Percentiles rank a stretch among this genome's conserved stretches.
Conservation (phyloP, 2,888 invertebrate genomes). For the Melinopterus prodromus region DNA sequence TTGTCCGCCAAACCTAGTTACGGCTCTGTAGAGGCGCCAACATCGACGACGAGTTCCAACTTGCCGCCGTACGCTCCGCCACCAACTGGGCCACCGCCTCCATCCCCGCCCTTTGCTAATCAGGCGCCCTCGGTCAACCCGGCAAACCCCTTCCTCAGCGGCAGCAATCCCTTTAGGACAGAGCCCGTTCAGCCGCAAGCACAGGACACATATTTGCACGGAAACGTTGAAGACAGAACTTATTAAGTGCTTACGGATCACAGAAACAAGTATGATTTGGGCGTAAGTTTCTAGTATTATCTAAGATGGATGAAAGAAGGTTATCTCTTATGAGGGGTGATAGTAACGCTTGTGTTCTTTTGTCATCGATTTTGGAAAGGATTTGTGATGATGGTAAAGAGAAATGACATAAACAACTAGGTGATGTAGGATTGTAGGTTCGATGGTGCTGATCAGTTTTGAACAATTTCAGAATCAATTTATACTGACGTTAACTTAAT, state of each 20-base stretch:
- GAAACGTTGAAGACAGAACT: constrained; percentile 61
- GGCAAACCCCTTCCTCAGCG: constrained; percentile 42
- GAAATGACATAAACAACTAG: neutral
- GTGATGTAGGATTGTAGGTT: too few species aligned
- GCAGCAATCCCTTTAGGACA: constrained; percentile 57
- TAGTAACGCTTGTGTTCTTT: neutral
- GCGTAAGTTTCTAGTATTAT: neutral
- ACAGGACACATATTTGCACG: constrained; percentile 66
- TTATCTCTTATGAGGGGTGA: neutral
- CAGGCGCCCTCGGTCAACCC: constrained; percentile 41
- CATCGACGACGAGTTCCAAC: constrained; percentile 33
- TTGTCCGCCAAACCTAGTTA: constrained; percentile 62
- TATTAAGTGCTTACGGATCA: constrained; percentile 52
- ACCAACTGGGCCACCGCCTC: constrained; percentile 34
- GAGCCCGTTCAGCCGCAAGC: constrained; percentile 71
- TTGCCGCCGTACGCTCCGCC: constrained; percentile 36
- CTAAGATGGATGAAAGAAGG: neutral
- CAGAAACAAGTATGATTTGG: neutral
- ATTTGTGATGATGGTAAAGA: neutral
- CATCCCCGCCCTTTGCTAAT: constrained; percentile 23
- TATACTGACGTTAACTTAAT: too few species aligned
- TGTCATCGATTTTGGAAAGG: neutral
- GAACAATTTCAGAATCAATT: too few species aligned
- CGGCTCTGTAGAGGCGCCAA: constrained; percentile 65
- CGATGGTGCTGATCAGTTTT: too few species aligned